A percentile compares a stretch with the other conserved stretches of the same genome.
These are phyloP conservation scores for Linnaemya tessellans DNA, from an alignment of 2,888 invertebrate genomes.

Conservation along the genomic window DNA sequence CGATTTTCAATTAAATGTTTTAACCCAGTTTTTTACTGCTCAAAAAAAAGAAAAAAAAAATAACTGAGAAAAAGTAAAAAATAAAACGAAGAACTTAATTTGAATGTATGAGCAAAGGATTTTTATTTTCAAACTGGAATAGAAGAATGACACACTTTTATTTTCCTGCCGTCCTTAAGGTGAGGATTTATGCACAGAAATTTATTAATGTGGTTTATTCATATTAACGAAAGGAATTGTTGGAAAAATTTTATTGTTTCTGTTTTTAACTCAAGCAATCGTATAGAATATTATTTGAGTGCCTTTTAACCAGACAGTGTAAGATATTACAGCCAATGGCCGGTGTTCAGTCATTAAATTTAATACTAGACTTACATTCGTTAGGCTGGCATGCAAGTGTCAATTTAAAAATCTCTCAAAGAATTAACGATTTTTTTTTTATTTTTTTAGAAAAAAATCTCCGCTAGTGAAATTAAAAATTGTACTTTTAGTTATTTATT, in stretches of 20 bases:
- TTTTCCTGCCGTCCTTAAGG: neutral
- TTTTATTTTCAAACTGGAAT: slow-evolving; percentile 21
- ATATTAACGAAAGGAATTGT: no score
- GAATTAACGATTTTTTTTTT: no score
- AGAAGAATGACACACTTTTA: slow-evolving; percentile 3
- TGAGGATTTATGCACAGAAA: neutral
- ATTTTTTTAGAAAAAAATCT: no score
- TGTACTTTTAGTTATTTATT: no score
- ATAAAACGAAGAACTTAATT: neutral
- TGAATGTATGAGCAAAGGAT: slow-evolving; percentile 10
- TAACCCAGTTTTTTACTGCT: slow-evolving; percentile 61
- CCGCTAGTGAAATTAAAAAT: no score
- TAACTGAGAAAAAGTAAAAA: neutral
- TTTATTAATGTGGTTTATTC: no score
- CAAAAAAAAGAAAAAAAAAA: neutral
- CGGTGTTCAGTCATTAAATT: no score
- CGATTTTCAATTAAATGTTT: slow-evolving; percentile 72
- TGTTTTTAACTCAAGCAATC: no score
- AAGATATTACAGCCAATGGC: neutral
- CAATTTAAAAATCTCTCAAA: no score
- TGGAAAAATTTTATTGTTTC: no score
- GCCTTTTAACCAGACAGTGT: neutral
- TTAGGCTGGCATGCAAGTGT: no score
- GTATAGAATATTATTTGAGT: neutral
- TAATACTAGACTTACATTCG: no score